Percentiles rank a stretch among this genome's conserved stretches.
Conservation (phyloP, 2,113 vertebrate species). For the Eulacestoma nigropectus region DNA sequence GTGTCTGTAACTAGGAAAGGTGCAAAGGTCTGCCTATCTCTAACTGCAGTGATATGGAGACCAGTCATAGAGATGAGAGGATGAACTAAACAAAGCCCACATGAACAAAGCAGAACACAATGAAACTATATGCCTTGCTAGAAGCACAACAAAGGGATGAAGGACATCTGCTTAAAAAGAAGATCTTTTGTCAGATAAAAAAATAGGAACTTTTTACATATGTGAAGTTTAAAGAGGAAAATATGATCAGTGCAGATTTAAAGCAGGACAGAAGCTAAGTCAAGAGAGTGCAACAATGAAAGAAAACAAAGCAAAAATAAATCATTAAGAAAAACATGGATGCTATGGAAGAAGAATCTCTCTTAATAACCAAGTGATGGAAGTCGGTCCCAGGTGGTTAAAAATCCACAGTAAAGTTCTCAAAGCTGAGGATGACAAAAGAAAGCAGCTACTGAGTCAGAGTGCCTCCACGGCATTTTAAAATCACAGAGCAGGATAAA, state of each 20-base stretch:
- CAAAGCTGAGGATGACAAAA: constrained; percentile 8
- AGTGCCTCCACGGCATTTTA: not conserved
- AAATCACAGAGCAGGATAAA: constrained; percentile 5
- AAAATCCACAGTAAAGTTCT: constrained; percentile 35
- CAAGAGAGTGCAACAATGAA: not conserved
- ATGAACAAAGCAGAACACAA: not conserved
- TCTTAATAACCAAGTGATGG: constrained; percentile 26
- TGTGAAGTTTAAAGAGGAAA: not conserved
- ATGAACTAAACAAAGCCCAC: constrained; percentile 14
- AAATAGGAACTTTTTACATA: constrained; percentile 13
- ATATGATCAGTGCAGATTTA: not conserved
- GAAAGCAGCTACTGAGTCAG: constrained; percentile 11
- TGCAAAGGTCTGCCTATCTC: not conserved
- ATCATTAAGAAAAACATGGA: not conserved
- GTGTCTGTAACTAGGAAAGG: not conserved
- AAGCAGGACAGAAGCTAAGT: not conserved
- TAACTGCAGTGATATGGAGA: not conserved
- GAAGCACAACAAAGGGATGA: not conserved
- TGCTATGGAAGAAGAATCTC: constrained; percentile 32
- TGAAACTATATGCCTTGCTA: not conserved
- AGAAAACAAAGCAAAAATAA: not conserved
- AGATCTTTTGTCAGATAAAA: not conserved
- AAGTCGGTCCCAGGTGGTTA: constrained; percentile 45
- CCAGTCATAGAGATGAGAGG: not conserved
- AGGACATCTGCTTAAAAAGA: not conserved